phyloP scores from a whole-genome alignment of 2,113 vertebrate species.

The Microtus richardsoni region DNA sequence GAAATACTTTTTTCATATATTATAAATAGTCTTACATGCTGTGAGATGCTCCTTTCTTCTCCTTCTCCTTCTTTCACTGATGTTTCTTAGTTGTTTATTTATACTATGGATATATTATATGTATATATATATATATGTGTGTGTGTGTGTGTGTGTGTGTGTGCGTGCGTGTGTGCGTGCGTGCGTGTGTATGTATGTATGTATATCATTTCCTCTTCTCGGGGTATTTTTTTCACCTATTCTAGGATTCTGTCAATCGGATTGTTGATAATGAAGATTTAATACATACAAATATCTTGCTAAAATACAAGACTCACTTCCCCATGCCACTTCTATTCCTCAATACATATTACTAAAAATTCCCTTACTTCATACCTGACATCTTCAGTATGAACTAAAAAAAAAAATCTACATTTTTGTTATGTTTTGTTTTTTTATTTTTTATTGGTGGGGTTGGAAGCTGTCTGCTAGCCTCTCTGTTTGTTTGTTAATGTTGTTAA shows the following conservation, averaged over 20 bases:
- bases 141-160: too few relatives aligned
- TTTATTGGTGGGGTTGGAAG: neutral
- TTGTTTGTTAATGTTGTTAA: neutral
- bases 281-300: accelerated
- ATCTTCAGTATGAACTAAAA: neutral
- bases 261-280: neutral
- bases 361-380: neutral
- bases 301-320: neutral
- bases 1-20: neutral
- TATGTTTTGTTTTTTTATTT: neutral
- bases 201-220: neutral
- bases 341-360: accelerated
- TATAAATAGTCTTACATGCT: neutral
- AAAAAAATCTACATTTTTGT: neutral
- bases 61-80: neutral
- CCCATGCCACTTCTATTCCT: neutral
- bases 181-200: neutral
- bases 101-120: neutral
- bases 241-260: neutral
- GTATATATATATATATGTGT: neutral
- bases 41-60: neutral
- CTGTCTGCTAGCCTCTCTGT: neutral
- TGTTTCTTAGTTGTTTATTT: neutral
- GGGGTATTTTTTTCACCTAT: neutral
- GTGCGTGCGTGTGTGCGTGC: accelerated